phyloP scores from a whole-genome alignment of 92 coral and sea anemone species.

The Micromussa lordhowensis region DNA sequence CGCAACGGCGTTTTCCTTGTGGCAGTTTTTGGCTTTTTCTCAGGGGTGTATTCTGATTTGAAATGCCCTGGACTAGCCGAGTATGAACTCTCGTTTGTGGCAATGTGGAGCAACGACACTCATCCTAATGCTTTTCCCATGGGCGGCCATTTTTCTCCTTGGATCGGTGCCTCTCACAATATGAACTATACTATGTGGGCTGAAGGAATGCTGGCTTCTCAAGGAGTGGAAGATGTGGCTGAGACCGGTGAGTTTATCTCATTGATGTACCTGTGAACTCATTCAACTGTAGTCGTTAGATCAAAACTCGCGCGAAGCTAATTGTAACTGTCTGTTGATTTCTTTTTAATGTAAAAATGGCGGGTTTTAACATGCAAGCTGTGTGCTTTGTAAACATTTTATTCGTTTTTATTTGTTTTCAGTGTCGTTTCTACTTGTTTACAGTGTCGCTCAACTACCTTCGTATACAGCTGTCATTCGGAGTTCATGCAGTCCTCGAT shows the following conservation, averaged over 20 bases:
- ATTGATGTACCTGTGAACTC: neutral
- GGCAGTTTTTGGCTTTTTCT: conserved; percentile 10
- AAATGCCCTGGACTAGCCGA: conserved; percentile 29
- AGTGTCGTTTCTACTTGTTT: neutral
- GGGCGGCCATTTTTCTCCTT: conserved; percentile 47
- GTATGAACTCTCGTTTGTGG: conserved; percentile 18
- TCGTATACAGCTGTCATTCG: neutral
- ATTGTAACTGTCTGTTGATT: neutral
- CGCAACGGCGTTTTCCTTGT: neutral
- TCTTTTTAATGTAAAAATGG: no score
- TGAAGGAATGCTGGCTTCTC: conserved; percentile 12
- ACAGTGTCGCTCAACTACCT: neutral
- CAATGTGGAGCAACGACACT: conserved; percentile 34
- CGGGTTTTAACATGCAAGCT: no score
- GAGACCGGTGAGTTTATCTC: conserved; percentile 23
- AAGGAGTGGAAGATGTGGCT: conserved; percentile 49
- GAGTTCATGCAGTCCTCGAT: neutral
- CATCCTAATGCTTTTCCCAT: conserved; percentile 30
- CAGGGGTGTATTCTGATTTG: neutral
- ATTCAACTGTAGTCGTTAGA: neutral
- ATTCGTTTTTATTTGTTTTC: neutral
- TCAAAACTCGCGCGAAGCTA: neutral
- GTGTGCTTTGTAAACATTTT: neutral
- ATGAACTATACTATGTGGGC: conserved; percentile 21
- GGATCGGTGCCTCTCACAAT: conserved; percentile 42